Evolutionary conservation across 2,113 vertebrate genomes (phyloP).

Genomic region (Leucoraja erinaceus): DNA sequence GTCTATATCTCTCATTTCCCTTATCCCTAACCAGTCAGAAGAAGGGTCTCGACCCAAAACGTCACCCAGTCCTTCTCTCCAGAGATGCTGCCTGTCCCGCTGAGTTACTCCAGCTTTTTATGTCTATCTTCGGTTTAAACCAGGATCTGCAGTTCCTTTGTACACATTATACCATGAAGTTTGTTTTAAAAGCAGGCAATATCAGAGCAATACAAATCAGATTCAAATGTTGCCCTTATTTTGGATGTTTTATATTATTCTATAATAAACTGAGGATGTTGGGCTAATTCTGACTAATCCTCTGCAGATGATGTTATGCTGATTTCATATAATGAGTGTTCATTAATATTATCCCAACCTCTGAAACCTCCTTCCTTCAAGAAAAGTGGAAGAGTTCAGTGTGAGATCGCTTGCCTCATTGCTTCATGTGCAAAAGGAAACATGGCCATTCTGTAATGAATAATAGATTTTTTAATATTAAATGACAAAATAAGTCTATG

Average conservation of each 20-base stretch:
- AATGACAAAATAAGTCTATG: neutral
- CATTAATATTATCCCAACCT: neutral
- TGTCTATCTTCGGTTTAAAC: too few species aligned
- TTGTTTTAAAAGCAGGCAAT: neutral
- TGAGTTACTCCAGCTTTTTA: too few species aligned
- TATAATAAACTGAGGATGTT: neutral
- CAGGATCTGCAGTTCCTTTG: too few species aligned
- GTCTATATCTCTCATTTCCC: too few species aligned
- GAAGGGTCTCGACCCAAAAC: too few species aligned
- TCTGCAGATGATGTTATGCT: neutral
- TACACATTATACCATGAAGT: neutral
- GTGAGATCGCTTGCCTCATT: neutral
- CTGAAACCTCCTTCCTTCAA: neutral
- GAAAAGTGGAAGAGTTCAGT: neutral
- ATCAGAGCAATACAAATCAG: neutral
- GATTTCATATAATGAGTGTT: neutral
- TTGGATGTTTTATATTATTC: neutral
- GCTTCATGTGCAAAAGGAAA: neutral
- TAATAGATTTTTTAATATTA: constrained; percentile 24
- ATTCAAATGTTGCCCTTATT: neutral
- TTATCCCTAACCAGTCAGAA: too few species aligned
- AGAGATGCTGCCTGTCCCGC: too few species aligned
- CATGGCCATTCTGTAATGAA: neutral
- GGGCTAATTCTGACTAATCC: neutral
- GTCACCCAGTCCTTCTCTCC: too few species aligned